phyloP scores from a whole-genome alignment of 2,888 invertebrate genomes.

The Luffia ferchaultella region DNA sequence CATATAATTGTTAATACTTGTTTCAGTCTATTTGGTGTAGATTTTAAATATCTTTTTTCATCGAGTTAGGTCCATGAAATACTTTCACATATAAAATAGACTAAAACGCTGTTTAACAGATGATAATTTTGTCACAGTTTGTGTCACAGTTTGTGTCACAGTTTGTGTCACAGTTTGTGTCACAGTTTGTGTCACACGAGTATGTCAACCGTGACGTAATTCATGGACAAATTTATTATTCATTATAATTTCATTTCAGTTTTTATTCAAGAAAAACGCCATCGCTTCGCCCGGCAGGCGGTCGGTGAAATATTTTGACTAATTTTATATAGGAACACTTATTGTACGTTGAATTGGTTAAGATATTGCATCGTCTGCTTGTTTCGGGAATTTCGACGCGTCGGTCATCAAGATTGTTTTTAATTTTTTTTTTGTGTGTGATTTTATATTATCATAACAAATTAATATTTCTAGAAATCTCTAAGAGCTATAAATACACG shows the following conservation, averaged over 20 bases:
- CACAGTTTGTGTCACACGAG: no score
- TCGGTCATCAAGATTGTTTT: slow-evolving; percentile 16
- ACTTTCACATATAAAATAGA: no score
- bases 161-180: no score
- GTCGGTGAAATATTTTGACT: slow-evolving; percentile 63
- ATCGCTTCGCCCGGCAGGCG: slow-evolving; percentile 31
- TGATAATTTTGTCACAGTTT: no score
- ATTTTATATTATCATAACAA: slow-evolving; percentile 9
- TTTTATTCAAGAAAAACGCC: no score
- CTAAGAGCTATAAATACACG: neutral
- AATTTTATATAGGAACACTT: slow-evolving; percentile 39
- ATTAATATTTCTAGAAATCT: neutral
- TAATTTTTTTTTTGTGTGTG: slow-evolving; percentile 11
- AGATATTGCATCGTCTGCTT: slow-evolving; percentile 65
- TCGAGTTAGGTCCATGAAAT: no score
- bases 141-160: no score
- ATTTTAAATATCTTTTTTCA: neutral
- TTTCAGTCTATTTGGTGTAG: neutral
- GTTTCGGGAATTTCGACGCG: slow-evolving; percentile 33
- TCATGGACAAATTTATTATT: no score
- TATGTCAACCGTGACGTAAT: no score
- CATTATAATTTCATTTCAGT: no score
- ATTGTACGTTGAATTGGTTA: slow-evolving; percentile 52
- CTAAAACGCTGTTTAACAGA: no score
- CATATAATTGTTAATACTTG: neutral